Evolutionary conservation across 2,888 invertebrate genomes (phyloP), one percentile per base, ranked within the genome.

Genomic region (Leucophenga maculata): DNA sequence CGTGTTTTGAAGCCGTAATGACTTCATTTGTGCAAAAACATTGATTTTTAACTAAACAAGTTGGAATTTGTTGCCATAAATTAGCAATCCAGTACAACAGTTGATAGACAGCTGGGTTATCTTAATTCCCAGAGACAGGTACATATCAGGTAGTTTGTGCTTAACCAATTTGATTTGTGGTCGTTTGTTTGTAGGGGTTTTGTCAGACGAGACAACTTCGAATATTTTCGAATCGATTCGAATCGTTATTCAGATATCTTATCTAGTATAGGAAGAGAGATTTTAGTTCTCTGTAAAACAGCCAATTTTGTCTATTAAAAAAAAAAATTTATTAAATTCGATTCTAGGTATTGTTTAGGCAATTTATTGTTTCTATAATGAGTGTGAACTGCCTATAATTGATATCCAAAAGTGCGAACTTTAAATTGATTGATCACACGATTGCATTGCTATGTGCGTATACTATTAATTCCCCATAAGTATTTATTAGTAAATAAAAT

Each of bases 121-220:
- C 85, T 85, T 78, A 86, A 85, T 84, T 73, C 85, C 77, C 59
- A 48, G 44, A 79, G 85, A 86, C 85, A 85, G 85, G 75, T 71
- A 80, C 78, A 74, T 85, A 85, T 86, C 86, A 85, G 69, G 71
- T 16, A 60, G 31, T 60, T 57, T 60, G 39, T 26, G 60, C 60
- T 39, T 60, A 6, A 31, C 6, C 20, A 64, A 44, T 46, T 64
- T 64, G 62, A 64, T 64, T 64, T 64, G 62, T 64, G 44, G 48
- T 48, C 18, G 6, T 50, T n/a, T 50, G 50, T 50, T 16, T 50
- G 6, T 11, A n/a, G 50, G 39, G 3, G 39, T 8, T 8, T 3
- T 39, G 39, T 39, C 39, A 39, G 39, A 39, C 39, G 39, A 39
- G 39, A 6, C 3, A 39, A 39, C 8, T 39, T 39, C 11, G 39